Evolutionary conservation across 2,797 vertebrate genomes (phyloP), one percentile per base, ranked within the genome.

Genomic region (Enteromius argenteus): DNA sequence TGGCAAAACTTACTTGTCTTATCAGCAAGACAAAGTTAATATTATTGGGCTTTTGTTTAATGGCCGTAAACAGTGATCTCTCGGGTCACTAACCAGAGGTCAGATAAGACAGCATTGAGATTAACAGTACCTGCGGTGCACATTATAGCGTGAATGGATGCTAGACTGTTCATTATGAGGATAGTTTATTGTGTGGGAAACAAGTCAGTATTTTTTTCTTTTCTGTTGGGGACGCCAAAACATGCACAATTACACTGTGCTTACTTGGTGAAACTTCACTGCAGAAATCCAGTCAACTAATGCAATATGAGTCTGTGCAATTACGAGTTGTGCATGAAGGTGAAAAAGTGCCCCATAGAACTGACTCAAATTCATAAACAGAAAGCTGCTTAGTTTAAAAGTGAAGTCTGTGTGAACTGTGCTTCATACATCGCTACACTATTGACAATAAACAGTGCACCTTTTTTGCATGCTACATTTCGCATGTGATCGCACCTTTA

Each of bases 1-100:
- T 13, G 32, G 27, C 0, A 44, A 75, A 75, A 10, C 32, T 58
- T 75, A 23, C 21, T 62, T 79, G 71, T 11, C 32, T 46, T 74
- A 23, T 83, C 81, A 11, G 89, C 30, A 77, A 3, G 64, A 68
- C 64, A 67, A 68, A 49, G 42, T 53, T 53, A 53, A 35, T 8
- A 30, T 78, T 32, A 67, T 51, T 67, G 62, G 44, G 2, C 19
- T 46, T 37, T 67, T 37, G 73, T 76, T 76, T 76, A 37, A 76
- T 76, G 19, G 23, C 51, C 3, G 8, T 67, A 80, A 80, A 68
- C 46, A 11, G 42, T n/a, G 32, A 66, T 62, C 60, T 64, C 42
- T 15, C 7, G 6, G 60, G 27, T 49, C 72, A 53, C 46, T n/a
- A 35, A 74, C 10, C 49, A 35, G 72, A 74, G 72, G 19, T 6